Evolutionary conservation across 2,113 vertebrate genomes (phyloP).

Genomic region (Pungitius pungitius): DNA sequence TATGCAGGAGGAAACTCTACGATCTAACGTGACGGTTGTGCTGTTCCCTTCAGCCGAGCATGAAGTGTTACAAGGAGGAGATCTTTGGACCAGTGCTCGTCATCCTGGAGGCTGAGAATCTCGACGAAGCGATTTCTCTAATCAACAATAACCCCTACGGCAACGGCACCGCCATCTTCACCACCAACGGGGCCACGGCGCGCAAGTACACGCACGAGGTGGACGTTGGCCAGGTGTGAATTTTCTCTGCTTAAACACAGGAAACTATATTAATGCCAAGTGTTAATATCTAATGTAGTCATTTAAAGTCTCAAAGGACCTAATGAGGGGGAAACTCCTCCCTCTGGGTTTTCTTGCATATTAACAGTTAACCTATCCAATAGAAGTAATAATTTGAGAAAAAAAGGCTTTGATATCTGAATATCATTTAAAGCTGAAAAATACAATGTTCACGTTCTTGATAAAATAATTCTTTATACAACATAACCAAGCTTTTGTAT

Average conservation of each 20-base stretch:
- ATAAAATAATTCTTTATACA: background rate
- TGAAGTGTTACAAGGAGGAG: slow-evolving; percentile 96
- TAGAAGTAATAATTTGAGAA: too few species aligned
- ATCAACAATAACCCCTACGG: slow-evolving; percentile 95
- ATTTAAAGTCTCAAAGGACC: background rate
- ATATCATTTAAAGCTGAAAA: background rate
- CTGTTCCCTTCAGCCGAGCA: slow-evolving; percentile 82
- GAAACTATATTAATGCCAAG: slow-evolving; percentile 12
- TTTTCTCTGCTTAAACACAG: background rate
- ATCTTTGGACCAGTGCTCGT: slow-evolving; percentile 97
- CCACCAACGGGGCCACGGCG: slow-evolving; percentile 94
- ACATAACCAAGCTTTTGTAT: too few species aligned
- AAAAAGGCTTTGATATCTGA: background rate
- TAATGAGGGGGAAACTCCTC: background rate
- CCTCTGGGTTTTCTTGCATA: background rate
- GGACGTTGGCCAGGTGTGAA: slow-evolving; percentile 94
- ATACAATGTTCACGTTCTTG: background rate
- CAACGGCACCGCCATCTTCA: slow-evolving; percentile 98
- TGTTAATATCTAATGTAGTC: slow-evolving; percentile 8
- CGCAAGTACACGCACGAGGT: slow-evolving; percentile 94
- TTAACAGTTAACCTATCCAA: background rate
- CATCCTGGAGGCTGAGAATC: slow-evolving; percentile 87
- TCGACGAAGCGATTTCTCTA: slow-evolving; percentile 92
- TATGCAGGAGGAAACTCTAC: background rate
- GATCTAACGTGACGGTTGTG: background rate